Evolutionary conservation across 2,888 invertebrate species (phyloP), one percentile per base, ranked within the genome.

Genomic region (Rhabditoides inermis): DNA sequence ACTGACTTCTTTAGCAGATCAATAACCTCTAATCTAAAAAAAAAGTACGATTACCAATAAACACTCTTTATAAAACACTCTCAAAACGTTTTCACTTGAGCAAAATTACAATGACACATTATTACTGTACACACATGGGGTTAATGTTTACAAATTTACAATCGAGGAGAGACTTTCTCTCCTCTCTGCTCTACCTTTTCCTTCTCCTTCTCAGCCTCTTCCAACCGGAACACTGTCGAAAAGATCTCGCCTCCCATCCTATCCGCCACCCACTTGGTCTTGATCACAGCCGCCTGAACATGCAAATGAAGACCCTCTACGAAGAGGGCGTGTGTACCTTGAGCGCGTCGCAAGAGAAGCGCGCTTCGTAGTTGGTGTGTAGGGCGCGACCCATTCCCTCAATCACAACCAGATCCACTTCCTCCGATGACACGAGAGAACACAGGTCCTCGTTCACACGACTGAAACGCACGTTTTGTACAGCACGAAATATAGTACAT

Each of bases 351-450:
- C 55, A 72, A 15, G 84, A 85, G 78, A 94, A 87, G 61, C 84
- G 83, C 1, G 91, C 89, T 77, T 88, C 83, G 51, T 91, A 83
- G 81, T 95, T 95, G 49, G 94, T 94, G 79, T 95, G 94, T 25
- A 94, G 82, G 5, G 91, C 87, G 72, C 94, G 83, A 3, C 92
- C 94, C 94, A 94, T 94, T 64, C 95, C 95, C 82, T 94, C 94
- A 70, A 95, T 83, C 35, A 95, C 84, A 52, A 94, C 83, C 69
- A 95, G 82, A 81, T 95, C 94, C 51, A 89, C 88, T 67, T 85
- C 83, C 71, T 85, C 83, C 60, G 81, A 80, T 59, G 82, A 79
- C 82, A 90, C 85, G 68, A 85, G 84, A 49, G 84, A 82, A 73
- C 86, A 86, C 62, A 90, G 81, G 72, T 85, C 85, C 81, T 82